Conservation (phyloP, 2,888 invertebrate genomes). For the Hydriomena furcata region DNA sequence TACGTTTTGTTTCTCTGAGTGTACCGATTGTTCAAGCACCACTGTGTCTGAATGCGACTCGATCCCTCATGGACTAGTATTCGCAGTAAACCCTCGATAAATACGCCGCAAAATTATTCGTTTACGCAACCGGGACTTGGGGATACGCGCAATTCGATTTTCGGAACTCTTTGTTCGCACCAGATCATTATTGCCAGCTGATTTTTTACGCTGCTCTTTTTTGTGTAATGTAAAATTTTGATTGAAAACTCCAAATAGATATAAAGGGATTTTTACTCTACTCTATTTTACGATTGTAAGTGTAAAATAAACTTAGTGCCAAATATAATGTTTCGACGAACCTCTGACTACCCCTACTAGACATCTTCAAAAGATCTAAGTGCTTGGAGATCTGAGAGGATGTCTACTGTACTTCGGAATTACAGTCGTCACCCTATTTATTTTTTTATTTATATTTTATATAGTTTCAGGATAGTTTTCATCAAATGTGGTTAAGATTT, state of each 20-base stretch:
- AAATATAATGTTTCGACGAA: no score
- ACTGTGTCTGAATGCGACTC: constrained; percentile 26
- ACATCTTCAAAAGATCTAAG: no score
- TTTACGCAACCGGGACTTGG: constrained; percentile 28
- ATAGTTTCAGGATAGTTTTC: no score
- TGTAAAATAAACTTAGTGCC: no score
- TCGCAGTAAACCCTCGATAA: constrained; percentile 39
- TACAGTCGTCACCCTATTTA: no score
- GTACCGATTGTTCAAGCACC: background rate
- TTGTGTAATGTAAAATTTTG: constrained; percentile 4
- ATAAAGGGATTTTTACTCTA: no score
- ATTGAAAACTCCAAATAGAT: constrained; percentile 11
- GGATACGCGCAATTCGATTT: constrained; percentile 26
- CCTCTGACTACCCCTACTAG: no score
- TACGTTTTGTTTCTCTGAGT: background rate
- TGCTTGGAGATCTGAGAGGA: no score
- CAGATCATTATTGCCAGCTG: constrained; percentile 16
- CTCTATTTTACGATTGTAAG: no score
- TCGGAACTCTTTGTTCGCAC: constrained; percentile 21
- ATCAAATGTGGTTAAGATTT: no score
- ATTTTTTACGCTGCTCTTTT: constrained; percentile 12
- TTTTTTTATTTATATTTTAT: no score
- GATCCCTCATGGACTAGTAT: constrained; percentile 40
- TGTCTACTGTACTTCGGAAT: no score
- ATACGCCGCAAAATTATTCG: constrained; percentile 40